phyloP scores from a whole-genome alignment of 2,888 invertebrate species.

The Leucozona laternaria region DNA sequence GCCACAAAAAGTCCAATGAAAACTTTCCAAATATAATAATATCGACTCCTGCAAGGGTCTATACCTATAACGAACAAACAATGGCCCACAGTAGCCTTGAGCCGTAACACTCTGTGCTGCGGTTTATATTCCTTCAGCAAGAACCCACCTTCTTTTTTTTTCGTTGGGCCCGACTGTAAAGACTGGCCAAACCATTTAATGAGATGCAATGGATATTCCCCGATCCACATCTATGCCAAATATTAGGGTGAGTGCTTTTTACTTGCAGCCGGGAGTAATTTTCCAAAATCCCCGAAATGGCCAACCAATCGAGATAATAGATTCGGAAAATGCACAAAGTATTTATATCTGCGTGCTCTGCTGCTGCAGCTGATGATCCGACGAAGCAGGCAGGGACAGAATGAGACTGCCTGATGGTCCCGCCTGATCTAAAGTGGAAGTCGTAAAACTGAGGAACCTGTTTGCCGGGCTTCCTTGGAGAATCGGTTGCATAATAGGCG shows the following conservation, averaged over 20 bases:
- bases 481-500: slow-evolving; percentile 68
- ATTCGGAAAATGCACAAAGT: slow-evolving; percentile 68
- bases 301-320: slow-evolving; percentile 76
- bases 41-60: slow-evolving; percentile 44
- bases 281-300: slow-evolving; percentile 73
- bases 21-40: slow-evolving; percentile 50
- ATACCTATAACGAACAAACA: slow-evolving; percentile 62
- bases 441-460: slow-evolving; percentile 68
- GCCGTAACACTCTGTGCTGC: slow-evolving; percentile 59
- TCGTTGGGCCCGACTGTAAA: slow-evolving; percentile 3
- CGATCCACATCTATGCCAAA: slow-evolving; percentile 71
- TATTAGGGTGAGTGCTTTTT: slow-evolving; percentile 64
- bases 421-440: slow-evolving; percentile 49
- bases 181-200: slow-evolving; percentile 59
- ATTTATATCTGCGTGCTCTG: slow-evolving; percentile 32
- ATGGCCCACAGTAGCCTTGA: slow-evolving; percentile 64
- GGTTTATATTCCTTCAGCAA: slow-evolving; percentile 18
- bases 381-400: neutral
- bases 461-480: slow-evolving; percentile 59
- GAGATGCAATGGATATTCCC: slow-evolving; percentile 64
- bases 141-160: slow-evolving; percentile 13
- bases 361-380: slow-evolving; percentile 17
- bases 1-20: slow-evolving; percentile 22
- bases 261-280: slow-evolving; percentile 68
- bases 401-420: slow-evolving; percentile 6